Conservation (phyloP, 1,140 invertebrate genomes). For the Stratiolaelaps scimitus region DNA sequence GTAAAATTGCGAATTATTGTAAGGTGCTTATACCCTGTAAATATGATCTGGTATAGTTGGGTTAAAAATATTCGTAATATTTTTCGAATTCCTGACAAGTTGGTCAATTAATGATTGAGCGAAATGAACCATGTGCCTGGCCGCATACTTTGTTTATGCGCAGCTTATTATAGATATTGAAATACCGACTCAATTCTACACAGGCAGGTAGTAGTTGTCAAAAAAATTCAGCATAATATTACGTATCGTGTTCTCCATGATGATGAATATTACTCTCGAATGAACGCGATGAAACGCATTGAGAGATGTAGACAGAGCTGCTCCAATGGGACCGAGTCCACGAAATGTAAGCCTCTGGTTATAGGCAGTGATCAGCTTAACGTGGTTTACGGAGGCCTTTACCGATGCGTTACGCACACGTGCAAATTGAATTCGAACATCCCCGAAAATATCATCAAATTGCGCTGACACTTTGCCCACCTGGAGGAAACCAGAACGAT, state of each 20-base stretch:
- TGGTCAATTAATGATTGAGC: too few species aligned
- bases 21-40: too few species aligned
- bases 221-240: slow-evolving; percentile 12
- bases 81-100: too few species aligned
- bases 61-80: too few species aligned
- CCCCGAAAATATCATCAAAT: slow-evolving; percentile 20
- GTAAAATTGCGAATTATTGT: too few species aligned
- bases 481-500: background rate
- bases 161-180: too few species aligned
- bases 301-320: background rate
- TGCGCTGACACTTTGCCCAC: slow-evolving; percentile 12
- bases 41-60: too few species aligned
- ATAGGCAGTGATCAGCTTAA: slow-evolving; percentile 10
- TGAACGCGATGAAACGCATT: slow-evolving; percentile 3
- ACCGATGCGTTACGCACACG: background rate
- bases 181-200: slow-evolving; percentile 5
- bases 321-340: background rate
- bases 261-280: background rate
- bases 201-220: slow-evolving; percentile 5
- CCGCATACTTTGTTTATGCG: too few species aligned
- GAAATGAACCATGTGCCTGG: too few species aligned
- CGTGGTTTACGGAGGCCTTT: background rate
- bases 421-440: background rate
- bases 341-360: slow-evolving; percentile 23
- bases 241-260: background rate